phyloP scores from a whole-genome alignment of 2,888 invertebrate species.

The Trichopria drosophilae region DNA sequence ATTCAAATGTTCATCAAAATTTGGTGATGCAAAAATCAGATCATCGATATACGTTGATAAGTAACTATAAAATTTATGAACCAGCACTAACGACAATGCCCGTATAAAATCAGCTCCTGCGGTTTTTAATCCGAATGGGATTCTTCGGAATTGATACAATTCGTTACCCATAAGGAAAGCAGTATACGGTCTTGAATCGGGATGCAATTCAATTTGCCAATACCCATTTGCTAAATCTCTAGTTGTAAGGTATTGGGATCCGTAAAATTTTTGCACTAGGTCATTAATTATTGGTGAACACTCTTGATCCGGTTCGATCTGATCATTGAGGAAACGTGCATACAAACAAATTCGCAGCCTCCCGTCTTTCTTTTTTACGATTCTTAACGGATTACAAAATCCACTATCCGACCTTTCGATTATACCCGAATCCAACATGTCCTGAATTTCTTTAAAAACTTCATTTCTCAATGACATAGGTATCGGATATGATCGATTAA shows the following conservation, averaged over 20 bases:
- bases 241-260: slow-evolving; percentile 30
- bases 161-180: slow-evolving; percentile 29
- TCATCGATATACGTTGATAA: slow-evolving; percentile 45
- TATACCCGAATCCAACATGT: background rate
- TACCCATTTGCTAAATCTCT: slow-evolving; percentile 36
- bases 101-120: slow-evolving; percentile 38
- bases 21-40: slow-evolving; percentile 38
- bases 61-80: slow-evolving; percentile 37
- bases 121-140: no score
- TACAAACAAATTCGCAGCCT: background rate
- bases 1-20: slow-evolving; percentile 37
- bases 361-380: slow-evolving; percentile 1
- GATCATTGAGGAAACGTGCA: slow-evolving; percentile 39
- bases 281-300: slow-evolving; percentile 32
- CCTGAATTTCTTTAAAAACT: background rate
- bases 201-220: no score
- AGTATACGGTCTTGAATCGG: slow-evolving; percentile 23
- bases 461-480: no score
- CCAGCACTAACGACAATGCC: slow-evolving; percentile 34
- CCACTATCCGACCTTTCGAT: no score
- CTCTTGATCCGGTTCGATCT: slow-evolving; percentile 43
- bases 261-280: slow-evolving; percentile 34
- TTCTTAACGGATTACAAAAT: background rate
- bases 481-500: no score
- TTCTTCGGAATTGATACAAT: no score